Base-by-base conservation (phyloP, 2,797 vertebrate genomes). In the Simalia tracyae region DNA sequence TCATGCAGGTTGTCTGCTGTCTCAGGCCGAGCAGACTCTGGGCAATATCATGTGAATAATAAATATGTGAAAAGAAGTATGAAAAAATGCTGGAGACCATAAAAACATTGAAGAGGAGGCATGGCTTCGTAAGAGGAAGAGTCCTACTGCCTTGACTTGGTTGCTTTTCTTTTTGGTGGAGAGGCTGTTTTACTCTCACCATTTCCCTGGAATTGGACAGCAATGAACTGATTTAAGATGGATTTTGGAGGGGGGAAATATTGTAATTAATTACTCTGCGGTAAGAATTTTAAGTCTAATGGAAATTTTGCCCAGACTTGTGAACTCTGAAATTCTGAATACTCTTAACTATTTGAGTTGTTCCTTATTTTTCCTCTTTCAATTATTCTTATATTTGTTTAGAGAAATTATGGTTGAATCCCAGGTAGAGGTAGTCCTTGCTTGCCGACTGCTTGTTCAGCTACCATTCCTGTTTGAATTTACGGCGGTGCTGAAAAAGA, bases 211-310 rank as follows among this genome's bases (percentile, higher is more conserved):
- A 10, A 1, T 0, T 56, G 91, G 86, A 24, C 46, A 12, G 10
- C 12, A 61, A 90, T 61, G 31, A 93, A 3, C 3, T 85, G 63
- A 26, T 87, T 93, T 92, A 59, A 91, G 94, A 88, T 54, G 61
- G 0, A 56, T 86, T 46, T 92, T 90, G 91, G 84, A 0, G 0
- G 1, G 90, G 42, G 1, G 91, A 91, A 22, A 12, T 60, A 91
- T 10, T 7, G 84, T 64, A 28, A 9, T 54, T 19, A 54, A 66
- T 87, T 72, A 57, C 17, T 72, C 72, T 46, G 36, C 9, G n/a
- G 17, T 15, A 15, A 1, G 26, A 36, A 42, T 46, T 54, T 64
- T 61, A 87, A 91, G 28, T 46, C 54, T 36, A 17, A 86, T 54
- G 57, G 8, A 46, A 22, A 61, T 60, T 63, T 60, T 26, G 1